Percentiles rank a stretch among this genome's conserved stretches.
Evolutionary conservation across 2,113 vertebrate genomes (phyloP).

Genomic region (Thunnus maccoyii): DNA sequence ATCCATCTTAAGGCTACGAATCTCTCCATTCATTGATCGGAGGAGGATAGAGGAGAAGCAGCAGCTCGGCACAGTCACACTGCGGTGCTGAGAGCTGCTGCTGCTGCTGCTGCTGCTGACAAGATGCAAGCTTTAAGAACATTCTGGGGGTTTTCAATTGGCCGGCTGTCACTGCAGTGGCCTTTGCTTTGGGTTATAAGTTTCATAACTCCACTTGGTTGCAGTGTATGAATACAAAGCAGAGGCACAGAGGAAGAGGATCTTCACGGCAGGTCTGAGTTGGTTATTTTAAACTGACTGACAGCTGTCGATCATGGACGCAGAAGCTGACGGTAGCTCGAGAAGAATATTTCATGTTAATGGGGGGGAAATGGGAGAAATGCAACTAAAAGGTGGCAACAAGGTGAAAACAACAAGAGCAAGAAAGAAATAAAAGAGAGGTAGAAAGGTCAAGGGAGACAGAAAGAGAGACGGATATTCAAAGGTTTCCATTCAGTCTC

Average conservation of each 20-base stretch:
- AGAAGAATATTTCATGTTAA: too few species aligned
- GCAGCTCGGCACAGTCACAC: conserved; percentile 4
- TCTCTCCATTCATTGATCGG: conserved; percentile 39
- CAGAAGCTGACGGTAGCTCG: neutral
- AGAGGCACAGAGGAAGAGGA: neutral
- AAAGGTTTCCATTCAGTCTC: conserved; percentile 72
- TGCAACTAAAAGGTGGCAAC: conserved; percentile 31
- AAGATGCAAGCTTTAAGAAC: conserved; percentile 19
- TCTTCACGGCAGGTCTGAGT: neutral
- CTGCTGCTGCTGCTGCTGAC: conserved; percentile 23
- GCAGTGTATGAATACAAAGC: conserved; percentile 12
- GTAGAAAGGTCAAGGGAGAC: conserved; percentile 63
- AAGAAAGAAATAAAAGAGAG: conserved; percentile 32
- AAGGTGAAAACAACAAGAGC: conserved; percentile 51
- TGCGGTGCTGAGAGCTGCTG: conserved; percentile 32
- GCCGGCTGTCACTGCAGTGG: neutral
- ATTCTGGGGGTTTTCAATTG: neutral
- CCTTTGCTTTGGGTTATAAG: conserved; percentile 13
- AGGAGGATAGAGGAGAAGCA: conserved; percentile 9
- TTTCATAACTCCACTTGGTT: neutral
- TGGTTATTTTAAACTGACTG: conserved; percentile 6
- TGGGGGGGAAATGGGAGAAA: neutral
- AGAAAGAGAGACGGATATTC: conserved; percentile 53
- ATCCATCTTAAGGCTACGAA: conserved; percentile 41
- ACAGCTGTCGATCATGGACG: conserved; percentile 27